phyloP scores from a whole-genome alignment of 2,888 invertebrate genomes.

The Celastrina argiolus region DNA sequence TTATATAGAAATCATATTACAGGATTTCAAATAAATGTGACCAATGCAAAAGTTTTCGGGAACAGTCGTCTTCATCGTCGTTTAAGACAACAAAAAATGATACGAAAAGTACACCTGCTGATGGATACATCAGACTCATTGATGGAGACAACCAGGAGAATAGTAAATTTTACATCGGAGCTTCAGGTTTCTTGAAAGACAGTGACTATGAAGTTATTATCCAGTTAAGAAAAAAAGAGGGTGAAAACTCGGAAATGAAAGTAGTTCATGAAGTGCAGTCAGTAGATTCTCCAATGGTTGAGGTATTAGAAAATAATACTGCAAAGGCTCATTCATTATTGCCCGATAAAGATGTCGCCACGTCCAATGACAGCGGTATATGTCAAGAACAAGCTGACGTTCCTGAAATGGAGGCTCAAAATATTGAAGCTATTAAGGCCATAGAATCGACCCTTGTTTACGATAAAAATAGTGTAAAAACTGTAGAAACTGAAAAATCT shows the following conservation, averaged over 20 bases:
- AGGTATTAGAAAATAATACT: background rate
- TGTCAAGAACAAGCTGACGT: background rate
- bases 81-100: constrained; percentile 48
- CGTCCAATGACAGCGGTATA: background rate
- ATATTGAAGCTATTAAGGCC: background rate
- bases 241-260: constrained; percentile 24
- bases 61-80: constrained; percentile 48
- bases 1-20: background rate
- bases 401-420: background rate
- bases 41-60: constrained; percentile 36
- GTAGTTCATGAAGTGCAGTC: background rate
- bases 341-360: background rate
- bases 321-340: background rate
- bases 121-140: constrained; percentile 51
- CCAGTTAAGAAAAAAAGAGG: constrained; percentile 61
- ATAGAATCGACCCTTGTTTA: constrained; percentile 13
- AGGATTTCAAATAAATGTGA: background rate
- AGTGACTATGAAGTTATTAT: constrained; percentile 68
- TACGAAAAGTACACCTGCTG: constrained; percentile 41
- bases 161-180: constrained; percentile 63
- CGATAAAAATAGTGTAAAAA: background rate
- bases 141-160: constrained; percentile 51
- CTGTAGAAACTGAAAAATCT: background rate
- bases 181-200: constrained; percentile 57
- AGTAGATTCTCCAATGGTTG: background rate